Base-by-base conservation (phyloP, 1,140 invertebrate genomes). In the Oppia nitens region DNA sequence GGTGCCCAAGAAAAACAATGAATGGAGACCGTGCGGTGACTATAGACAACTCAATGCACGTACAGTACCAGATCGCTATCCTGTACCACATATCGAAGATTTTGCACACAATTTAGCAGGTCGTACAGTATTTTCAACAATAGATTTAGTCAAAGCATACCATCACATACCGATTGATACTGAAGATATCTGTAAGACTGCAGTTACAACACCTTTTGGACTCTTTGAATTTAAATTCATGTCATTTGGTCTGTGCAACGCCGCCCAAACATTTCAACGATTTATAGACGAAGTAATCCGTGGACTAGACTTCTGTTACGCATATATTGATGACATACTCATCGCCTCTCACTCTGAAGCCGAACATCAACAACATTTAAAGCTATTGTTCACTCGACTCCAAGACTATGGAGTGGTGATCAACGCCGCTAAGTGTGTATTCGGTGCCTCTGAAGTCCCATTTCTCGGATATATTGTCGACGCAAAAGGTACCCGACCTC, bases 161-260 rank as follows among this genome's bases (percentile, higher is more conserved):
- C 64, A 62, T 26, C 64, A 66, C 29, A 60, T 66, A 14, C 62
- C 53, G 4, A 29, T 65, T 12, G 21, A n/a, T 11, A 24, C 47
- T 55, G 47, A 57, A 1, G 53, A 62, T 52, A 57, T 56, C 2
- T 51, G 49, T 1, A 65, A 65, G 50, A 68, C 60, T 20, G 65
- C 65, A 6, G 58, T 71, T 25, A 47, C 47, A 21, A 68, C 67
- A 27, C 58, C 64, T 14, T 55, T 65, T 32, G 67, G 68, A 11
- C 59, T 68, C 2, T 73, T 60, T 53, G 60, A 71, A 50, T 70
- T 66, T 48, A 61, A 57, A 21, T 62, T 63, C 2, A 62, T 71
- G 56, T 59, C 64, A 40, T 69, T 71, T 55, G 70, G 71, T 28
- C 60, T 72, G 26, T 51, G 23, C 21, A 69, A 67, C 57, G 68